Base-by-base conservation (phyloP, 2,888 invertebrate species). In the Sphaerophoria taeniata region DNA sequence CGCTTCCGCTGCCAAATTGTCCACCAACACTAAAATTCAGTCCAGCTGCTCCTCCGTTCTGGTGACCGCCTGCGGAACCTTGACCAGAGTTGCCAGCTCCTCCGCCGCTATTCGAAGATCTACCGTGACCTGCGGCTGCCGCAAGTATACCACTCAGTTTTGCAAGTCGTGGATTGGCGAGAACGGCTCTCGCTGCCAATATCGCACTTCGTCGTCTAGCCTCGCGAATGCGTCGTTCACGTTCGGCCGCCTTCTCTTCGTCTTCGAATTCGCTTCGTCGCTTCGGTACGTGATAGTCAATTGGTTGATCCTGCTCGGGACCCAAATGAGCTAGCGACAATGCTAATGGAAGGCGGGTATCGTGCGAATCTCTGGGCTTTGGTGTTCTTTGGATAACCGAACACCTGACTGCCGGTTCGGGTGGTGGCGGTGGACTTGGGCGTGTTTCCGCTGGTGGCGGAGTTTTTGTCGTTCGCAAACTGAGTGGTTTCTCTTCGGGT, bases 341-440 rank as follows among this genome's bases (percentile, higher is more conserved):
- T 49, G 93, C 92, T 58, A 93, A 88, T 60, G 94, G 94, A 87
- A 94, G 90, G 73, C 92, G 92, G 14, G 94, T 93, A 73, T 94
- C 94, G 49, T 88, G 88, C 55, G 87, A 83, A 24, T 87, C 87
- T 33, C 82, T 91, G 89, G 89, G 88, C 69, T 90, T 90, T 34
- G 97, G 97, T 71, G 96, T 96, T 91, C 97, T 94, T 89, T 97
- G 96, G 89, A 97, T 97, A 5, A 97, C 97, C 79, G 97, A 97
- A 91, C 95, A 95, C 88, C 95, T 94, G 14, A 95, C 95, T 79
- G 94, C 95, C 88, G 94, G 95, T 88, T 95, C 94, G n/a, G 95
- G 93, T 31, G 93, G 92, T 45, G 95, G 94, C 83, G 94, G 95
- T 78, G 95, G 95, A 91, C 92, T 90, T 87, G 90, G 93, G 87